Base-by-base conservation (phyloP, 2,113 vertebrate species). In the Hippocampus zosterae region DNA sequence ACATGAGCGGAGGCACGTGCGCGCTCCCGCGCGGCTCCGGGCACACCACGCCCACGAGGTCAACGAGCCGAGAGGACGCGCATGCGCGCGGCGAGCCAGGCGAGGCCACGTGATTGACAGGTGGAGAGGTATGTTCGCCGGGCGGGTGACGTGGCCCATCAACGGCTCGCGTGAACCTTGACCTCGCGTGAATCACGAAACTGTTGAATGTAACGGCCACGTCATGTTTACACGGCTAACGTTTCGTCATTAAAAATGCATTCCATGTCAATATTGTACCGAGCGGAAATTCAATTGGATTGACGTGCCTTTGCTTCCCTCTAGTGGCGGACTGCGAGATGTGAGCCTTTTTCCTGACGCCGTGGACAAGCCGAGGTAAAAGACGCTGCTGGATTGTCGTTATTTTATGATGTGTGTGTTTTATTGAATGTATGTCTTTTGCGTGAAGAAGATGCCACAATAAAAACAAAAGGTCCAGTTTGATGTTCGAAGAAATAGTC, bases 41-140 rank as follows among this genome's bases (percentile, higher is more conserved):
- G 5, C 67, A 23, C 50, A 67, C 46, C 50, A 53, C 46, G 25
- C 65, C 46, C 66, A 55, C 66, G 27, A 55, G 25, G 48, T 29
- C 33, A 16, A 37, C 50, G 37, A 33, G 16, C 66, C 23, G 42
- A 25, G 55, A 3, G 55, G 48, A 55, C 46, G 16, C 50, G 37
- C 52, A 56, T 8, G 12, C 50, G 50, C 67, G 23, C 21, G 29
- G 16, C 10, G 6, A 53, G 5, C 18, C 16, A 40, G 42, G 42
- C 23, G 41, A 25, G 57, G 8, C 15, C 18, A 23, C 8, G 57
- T 27, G n/a, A 46, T 25, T 27, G 41, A 27, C 63, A 65, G 41
- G 12, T 65, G 63, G 42, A 16, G 23, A 23, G 42, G 41, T 21
- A n/a, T 16, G 40, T 13, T 42, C 63, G 16, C 57, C n/a, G 3